These are phyloP conservation scores for Ammodytes dubius DNA, from an alignment of 2,113 vertebrate genomes.

Conservation along the genomic window DNA sequence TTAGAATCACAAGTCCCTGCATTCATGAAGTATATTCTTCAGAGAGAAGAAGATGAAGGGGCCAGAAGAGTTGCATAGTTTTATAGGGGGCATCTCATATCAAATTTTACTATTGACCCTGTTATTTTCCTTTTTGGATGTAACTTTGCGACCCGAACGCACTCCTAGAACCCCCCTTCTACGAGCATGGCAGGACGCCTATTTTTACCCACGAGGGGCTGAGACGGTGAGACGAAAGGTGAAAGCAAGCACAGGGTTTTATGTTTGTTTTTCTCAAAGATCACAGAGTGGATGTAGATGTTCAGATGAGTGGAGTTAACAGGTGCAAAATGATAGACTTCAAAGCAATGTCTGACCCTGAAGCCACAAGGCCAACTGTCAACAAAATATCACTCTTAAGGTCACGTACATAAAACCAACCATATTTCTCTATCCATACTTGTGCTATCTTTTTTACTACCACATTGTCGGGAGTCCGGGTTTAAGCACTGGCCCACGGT, in stretches of 20 bases:
- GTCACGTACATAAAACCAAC: background rate
- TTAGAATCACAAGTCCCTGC: constrained; percentile 57
- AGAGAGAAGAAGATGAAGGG: constrained; percentile 26
- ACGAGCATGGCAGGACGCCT: constrained; percentile 58
- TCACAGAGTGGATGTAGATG: background rate
- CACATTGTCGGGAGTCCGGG: background rate
- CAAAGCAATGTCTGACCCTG: background rate
- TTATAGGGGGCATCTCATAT: constrained; percentile 28
- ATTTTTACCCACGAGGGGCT: constrained; percentile 73
- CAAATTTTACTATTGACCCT: constrained; percentile 19
- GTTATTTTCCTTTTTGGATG: background rate
- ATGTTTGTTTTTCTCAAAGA: constrained; percentile 10
- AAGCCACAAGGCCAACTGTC: background rate
- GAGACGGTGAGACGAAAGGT: constrained; percentile 54
- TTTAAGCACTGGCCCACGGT: constrained; percentile 74
- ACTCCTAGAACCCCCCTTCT: too few relatives aligned
- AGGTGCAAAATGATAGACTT: background rate
- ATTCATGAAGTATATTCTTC: constrained; percentile 25
- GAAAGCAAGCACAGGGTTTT: constrained; percentile 26
- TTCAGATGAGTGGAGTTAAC: background rate
- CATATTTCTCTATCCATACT: background rate
- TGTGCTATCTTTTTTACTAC: background rate
- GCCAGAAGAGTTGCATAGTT: constrained; percentile 75
- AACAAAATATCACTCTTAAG: background rate
- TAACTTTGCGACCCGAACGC: constrained; percentile 31